phyloP scores from a whole-genome alignment of 92 coral and sea anemone genomes.

The Galaxea fascicularis region DNA sequence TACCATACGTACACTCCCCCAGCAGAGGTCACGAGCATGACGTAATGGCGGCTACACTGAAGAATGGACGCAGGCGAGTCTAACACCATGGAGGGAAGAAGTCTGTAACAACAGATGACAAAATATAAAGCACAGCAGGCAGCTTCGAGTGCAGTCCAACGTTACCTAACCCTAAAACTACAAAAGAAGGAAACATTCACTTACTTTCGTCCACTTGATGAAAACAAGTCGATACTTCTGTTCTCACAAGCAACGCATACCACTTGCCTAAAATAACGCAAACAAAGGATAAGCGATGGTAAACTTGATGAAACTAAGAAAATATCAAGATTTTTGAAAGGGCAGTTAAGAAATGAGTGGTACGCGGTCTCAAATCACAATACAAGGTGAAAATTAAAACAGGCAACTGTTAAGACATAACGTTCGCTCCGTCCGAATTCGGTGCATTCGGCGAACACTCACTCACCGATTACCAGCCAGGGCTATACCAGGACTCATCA shows the following conservation, averaged over 20 bases:
- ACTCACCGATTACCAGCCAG: slow-evolving; percentile 95
- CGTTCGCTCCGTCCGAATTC: too few relatives aligned
- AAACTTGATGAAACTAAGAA: too few relatives aligned
- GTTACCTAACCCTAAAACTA: not conserved
- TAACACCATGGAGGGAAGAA: slow-evolving; percentile 86
- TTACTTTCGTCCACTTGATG: slow-evolving; percentile 94
- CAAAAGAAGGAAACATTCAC: not conserved
- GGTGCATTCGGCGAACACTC: not conserved
- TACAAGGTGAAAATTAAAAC: not conserved
- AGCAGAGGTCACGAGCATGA: slow-evolving; percentile 96
- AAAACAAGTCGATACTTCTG: slow-evolving; percentile 85
- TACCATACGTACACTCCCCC: slow-evolving; percentile 98
- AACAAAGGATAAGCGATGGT: not conserved
- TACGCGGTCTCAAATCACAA: not conserved
- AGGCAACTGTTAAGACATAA: not conserved
- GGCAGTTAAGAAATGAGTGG: not conserved
- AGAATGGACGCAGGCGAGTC: slow-evolving; percentile 92
- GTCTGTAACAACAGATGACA: slow-evolving; percentile 43
- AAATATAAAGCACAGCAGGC: not conserved
- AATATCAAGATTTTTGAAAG: too few relatives aligned
- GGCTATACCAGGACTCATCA: slow-evolving; percentile 93
- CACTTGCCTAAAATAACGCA: slow-evolving; percentile 67
- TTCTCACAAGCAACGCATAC: slow-evolving; percentile 95
- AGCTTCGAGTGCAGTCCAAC: not conserved
- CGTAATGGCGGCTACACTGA: slow-evolving; percentile 92